phyloP scores from a whole-genome alignment of 2,113 vertebrate species.

The Sylvilagus bachmani region DNA sequence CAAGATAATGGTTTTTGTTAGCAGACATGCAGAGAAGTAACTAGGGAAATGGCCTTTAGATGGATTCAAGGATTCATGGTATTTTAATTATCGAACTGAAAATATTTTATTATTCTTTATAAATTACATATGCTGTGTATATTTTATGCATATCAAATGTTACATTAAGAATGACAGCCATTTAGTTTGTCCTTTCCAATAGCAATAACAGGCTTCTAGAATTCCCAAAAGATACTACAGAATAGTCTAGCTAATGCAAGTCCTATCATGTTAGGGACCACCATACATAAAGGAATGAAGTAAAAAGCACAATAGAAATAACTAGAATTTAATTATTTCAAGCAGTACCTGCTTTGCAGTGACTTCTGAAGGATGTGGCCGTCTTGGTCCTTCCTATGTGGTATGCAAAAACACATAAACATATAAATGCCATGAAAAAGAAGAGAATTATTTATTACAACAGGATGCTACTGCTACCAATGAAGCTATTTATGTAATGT shows the following conservation, averaged over 20 bases:
- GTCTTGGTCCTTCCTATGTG: conserved; percentile 61
- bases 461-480: too few species aligned
- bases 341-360: conserved; percentile 61
- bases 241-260: not conserved
- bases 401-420: not conserved
- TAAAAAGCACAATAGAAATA: not conserved
- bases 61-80: not conserved
- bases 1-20: not conserved
- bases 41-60: not conserved
- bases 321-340: not conserved
- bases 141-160: not conserved
- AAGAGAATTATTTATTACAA: not conserved
- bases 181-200: not conserved
- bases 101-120: conserved; percentile 26
- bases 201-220: not conserved
- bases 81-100: not conserved
- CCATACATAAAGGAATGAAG: not conserved
- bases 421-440: not conserved
- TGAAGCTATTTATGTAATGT: not conserved
- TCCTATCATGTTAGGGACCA: not conserved
- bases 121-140: not conserved
- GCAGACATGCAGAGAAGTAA: not conserved
- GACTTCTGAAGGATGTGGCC: not conserved
- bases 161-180: not conserved
- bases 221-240: not conserved